Conservation (phyloP, 2,113 vertebrate species). For the Mobula hypostoma region DNA sequence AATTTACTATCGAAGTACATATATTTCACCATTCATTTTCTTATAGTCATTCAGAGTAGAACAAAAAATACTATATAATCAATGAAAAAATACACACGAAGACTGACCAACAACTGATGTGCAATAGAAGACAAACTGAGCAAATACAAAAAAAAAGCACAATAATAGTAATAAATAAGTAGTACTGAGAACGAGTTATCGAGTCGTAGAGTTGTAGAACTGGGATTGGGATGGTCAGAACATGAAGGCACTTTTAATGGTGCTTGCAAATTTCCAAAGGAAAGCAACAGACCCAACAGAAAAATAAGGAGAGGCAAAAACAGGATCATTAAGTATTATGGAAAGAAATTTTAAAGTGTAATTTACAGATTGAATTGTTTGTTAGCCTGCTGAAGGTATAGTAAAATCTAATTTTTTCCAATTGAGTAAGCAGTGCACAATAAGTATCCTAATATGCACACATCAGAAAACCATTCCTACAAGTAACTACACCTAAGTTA, state of each 20-base stretch:
- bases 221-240: too few relatives aligned
- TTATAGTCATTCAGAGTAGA: too few relatives aligned
- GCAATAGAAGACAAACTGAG: too few relatives aligned
- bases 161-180: too few relatives aligned
- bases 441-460: not conserved
- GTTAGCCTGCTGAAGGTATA: not conserved
- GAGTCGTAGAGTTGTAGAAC: too few relatives aligned
- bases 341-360: not conserved
- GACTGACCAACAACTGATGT: too few relatives aligned
- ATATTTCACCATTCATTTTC: too few relatives aligned
- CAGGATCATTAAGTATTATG: not conserved
- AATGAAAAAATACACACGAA: too few relatives aligned
- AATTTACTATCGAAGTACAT: too few relatives aligned
- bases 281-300: not conserved
- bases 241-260: not conserved
- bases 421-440: not conserved
- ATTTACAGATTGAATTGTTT: not conserved
- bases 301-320: not conserved
- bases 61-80: too few relatives aligned
- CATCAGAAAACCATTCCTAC: not conserved
- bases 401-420: not conserved
- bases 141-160: too few relatives aligned
- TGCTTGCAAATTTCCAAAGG: not conserved
- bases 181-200: too few relatives aligned
- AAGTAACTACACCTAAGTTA: not conserved